Conservation (phyloP, 64 coral and sea anemone species). For the Stylophora pistillata region DNA sequence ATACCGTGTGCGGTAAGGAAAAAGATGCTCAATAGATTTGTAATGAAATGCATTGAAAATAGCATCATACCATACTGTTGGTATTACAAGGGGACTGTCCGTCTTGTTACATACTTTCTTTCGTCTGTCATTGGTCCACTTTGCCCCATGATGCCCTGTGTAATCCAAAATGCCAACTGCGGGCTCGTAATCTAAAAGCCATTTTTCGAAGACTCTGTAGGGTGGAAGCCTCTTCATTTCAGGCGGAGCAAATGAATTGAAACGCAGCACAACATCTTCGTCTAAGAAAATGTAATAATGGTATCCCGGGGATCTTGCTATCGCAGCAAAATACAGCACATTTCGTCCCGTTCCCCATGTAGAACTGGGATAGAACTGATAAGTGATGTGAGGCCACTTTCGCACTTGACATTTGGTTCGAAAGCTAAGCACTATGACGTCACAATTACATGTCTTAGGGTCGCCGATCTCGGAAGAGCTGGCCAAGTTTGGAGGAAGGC, state of each 20-base stretch:
- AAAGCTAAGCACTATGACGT: too few relatives aligned
- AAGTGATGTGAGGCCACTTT: too few relatives aligned
- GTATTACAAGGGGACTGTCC: neutral
- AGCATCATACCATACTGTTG: slow-evolving; percentile 5
- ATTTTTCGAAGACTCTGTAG: neutral
- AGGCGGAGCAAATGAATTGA: neutral
- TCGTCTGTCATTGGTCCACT: neutral
- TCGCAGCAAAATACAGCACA: neutral
- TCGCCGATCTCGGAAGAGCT: too few relatives aligned
- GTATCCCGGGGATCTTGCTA: neutral
- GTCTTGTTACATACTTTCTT: neutral
- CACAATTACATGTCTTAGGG: too few relatives aligned
- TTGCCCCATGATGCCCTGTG: neutral
- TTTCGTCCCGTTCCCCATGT: too few relatives aligned
- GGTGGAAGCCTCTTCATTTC: neutral
- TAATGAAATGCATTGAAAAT: neutral
- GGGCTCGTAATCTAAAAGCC: slow-evolving; percentile 1
- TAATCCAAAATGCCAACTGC: slow-evolving; percentile 16
- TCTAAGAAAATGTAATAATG: slow-evolving; percentile 18
- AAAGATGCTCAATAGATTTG: too few relatives aligned
- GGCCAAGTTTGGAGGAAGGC: too few relatives aligned
- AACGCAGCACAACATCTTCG: neutral
- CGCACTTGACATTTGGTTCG: too few relatives aligned
- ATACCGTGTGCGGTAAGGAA: neutral
- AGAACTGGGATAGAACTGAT: too few relatives aligned